Evolutionary conservation across 2,797 vertebrate species (phyloP).

Genomic region (Dermochelys coriacea): DNA sequence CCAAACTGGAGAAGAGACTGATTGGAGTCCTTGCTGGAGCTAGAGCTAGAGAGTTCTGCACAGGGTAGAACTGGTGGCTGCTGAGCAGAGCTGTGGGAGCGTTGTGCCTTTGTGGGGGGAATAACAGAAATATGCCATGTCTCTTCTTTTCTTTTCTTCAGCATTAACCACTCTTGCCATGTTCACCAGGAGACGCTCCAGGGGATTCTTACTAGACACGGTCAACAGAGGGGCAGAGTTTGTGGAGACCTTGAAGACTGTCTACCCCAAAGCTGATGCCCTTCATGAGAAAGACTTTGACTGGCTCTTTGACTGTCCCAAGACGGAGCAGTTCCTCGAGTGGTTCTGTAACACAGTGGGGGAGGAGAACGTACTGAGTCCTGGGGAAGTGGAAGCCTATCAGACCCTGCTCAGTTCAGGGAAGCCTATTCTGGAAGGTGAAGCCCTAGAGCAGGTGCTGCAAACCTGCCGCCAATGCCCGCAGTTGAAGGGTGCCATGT

Average conservation of each 20-base stretch:
- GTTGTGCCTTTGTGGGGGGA: neutral
- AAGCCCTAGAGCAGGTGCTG: constrained; percentile 18
- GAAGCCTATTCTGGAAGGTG: constrained; percentile 52
- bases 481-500: accelerated
- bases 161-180: constrained; percentile 15
- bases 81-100: neutral
- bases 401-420: constrained; percentile 42
- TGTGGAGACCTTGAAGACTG: neutral
- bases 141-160: constrained; percentile 14
- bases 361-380: constrained; percentile 23
- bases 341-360: constrained; percentile 55
- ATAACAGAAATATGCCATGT: neutral
- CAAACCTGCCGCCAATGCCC: neutral
- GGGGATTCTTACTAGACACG: neutral
- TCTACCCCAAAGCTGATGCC: constrained; percentile 5
- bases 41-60: neutral
- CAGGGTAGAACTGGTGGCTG: neutral
- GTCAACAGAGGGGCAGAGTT: neutral
- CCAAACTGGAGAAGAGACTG: neutral
- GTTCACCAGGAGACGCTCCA: neutral
- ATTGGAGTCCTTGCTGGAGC: neutral
- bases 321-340: constrained; percentile 32
- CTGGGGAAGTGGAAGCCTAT: constrained; percentile 42
- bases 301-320: constrained; percentile 60
- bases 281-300: constrained; percentile 52